Percentiles rank a stretch among this genome's conserved stretches.
Evolutionary conservation across 2,888 invertebrate genomes (phyloP).

Genomic region (Drosophila subquinaria): DNA sequence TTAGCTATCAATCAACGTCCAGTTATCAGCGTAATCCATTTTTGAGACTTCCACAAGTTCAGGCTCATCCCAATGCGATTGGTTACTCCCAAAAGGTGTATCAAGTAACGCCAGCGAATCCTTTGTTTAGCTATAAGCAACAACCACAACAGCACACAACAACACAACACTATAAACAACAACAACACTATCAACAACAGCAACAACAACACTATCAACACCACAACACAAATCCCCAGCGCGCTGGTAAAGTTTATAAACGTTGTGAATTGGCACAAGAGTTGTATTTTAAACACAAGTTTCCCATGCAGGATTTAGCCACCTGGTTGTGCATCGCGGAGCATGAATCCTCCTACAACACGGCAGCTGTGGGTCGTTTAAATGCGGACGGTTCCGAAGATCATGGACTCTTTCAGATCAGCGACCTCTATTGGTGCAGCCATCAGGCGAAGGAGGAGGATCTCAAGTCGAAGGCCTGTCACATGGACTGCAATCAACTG

Average conservation of each 20-base stretch:
- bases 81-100: constrained; percentile 30
- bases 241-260: constrained; percentile 87
- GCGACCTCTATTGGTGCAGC: constrained; percentile 90
- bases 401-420: constrained; percentile 91
- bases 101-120: constrained; percentile 44
- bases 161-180: constrained; percentile 29
- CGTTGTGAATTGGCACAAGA: constrained; percentile 91
- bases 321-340: constrained; percentile 91
- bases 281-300: constrained; percentile 87
- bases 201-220: constrained; percentile 47
- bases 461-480: constrained; percentile 87
- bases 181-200: constrained; percentile 47
- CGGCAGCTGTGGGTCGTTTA: constrained; percentile 87
- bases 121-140: constrained; percentile 56
- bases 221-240: constrained; percentile 45
- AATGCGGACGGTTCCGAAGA: constrained; percentile 87
- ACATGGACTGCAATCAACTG: constrained; percentile 87
- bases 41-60: constrained; percentile 26
- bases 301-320: constrained; percentile 87
- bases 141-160: constrained; percentile 35
- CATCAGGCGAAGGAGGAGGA: constrained; percentile 81
- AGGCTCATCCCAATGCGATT: constrained; percentile 61
- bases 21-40: constrained; percentile 63
- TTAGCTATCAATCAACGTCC: constrained; percentile 23
- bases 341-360: constrained; percentile 90